Conservation (phyloP, 2,113 vertebrate species). For the Taxidea taxus region DNA sequence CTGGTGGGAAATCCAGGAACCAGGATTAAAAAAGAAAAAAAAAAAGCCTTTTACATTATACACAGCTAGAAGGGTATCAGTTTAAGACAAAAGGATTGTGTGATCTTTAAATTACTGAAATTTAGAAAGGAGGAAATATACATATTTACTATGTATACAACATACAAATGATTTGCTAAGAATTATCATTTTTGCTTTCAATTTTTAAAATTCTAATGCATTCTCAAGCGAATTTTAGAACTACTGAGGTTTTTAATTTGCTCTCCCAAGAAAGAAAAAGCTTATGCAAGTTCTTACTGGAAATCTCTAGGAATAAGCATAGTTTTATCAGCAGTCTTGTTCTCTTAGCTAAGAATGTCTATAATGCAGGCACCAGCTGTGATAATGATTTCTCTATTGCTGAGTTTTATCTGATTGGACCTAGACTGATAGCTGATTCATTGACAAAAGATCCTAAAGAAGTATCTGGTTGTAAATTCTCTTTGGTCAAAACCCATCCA, state of each 20-base stretch:
- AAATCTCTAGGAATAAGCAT: not conserved
- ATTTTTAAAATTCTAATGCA: slow-evolving; percentile 20
- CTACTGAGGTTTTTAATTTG: slow-evolving; percentile 14
- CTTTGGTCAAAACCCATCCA: slow-evolving; percentile 1
- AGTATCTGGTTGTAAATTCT: not conserved
- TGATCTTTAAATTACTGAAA: slow-evolving; percentile 11
- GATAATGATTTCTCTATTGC: not conserved
- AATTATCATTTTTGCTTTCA: not conserved
- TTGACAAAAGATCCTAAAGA: slow-evolving; percentile 6
- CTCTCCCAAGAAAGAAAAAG: not conserved
- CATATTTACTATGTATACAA: not conserved
- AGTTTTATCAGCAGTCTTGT: not conserved
- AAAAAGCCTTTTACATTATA: not conserved
- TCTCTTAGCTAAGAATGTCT: not conserved
- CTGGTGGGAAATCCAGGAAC: not conserved
- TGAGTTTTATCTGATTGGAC: slow-evolving; percentile 3
- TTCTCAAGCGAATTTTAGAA: slow-evolving; percentile 36
- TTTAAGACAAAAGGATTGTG: not conserved
- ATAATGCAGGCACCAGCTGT: not conserved
- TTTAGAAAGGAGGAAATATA: not conserved
- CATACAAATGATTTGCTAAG: slow-evolving; percentile 18
- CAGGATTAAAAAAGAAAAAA: not conserved
- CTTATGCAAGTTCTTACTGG: not conserved
- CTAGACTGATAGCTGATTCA: not conserved
- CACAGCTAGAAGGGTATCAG: not conserved